Conservation (phyloP, 2,113 vertebrate genomes). For the Rhinichthys klamathensis region DNA sequence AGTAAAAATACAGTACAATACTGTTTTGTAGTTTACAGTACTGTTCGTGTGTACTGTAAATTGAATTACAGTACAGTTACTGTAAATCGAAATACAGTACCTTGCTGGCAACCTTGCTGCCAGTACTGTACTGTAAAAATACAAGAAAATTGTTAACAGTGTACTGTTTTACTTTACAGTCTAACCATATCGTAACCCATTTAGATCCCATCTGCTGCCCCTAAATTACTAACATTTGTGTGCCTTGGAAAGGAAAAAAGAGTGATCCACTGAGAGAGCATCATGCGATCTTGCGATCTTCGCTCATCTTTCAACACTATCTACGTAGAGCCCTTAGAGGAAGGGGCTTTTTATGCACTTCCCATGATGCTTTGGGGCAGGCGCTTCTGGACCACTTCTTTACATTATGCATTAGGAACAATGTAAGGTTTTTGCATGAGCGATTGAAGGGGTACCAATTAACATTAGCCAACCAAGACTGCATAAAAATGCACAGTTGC, state of each 20-base stretch:
- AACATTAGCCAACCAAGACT: conserved; percentile 48
- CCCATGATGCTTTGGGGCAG: conserved; percentile 50
- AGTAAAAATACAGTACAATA: too few relatives aligned
- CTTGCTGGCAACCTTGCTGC: too few relatives aligned
- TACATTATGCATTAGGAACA: conserved; percentile 62
- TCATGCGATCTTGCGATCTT: conserved; percentile 31
- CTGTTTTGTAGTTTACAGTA: too few relatives aligned
- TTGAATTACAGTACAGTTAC: too few relatives aligned
- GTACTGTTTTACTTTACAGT: conserved; percentile 32
- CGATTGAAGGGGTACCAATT: conserved; percentile 34
- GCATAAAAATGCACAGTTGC: conserved; percentile 8
- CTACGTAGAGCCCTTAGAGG: conserved; percentile 7
- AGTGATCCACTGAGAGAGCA: conserved; percentile 36
- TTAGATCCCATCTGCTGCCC: conserved; percentile 49
- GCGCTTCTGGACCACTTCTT: conserved; percentile 43
- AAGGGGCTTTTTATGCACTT: conserved; percentile 40
- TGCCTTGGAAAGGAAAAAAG: conserved; percentile 17
- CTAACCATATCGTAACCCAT: conserved; percentile 29
- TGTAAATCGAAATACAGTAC: too few relatives aligned
- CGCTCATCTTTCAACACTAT: conserved; percentile 36
- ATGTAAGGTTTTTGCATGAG: conserved; percentile 50
- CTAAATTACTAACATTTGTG: conserved; percentile 23
- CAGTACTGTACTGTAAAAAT: too few relatives aligned
- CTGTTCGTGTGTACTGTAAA: too few relatives aligned
- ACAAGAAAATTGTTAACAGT: too few relatives aligned